These are phyloP conservation scores for Hippopotamus amphibius DNA, from an alignment of 2,113 vertebrate genomes.

Conservation along the genomic window DNA sequence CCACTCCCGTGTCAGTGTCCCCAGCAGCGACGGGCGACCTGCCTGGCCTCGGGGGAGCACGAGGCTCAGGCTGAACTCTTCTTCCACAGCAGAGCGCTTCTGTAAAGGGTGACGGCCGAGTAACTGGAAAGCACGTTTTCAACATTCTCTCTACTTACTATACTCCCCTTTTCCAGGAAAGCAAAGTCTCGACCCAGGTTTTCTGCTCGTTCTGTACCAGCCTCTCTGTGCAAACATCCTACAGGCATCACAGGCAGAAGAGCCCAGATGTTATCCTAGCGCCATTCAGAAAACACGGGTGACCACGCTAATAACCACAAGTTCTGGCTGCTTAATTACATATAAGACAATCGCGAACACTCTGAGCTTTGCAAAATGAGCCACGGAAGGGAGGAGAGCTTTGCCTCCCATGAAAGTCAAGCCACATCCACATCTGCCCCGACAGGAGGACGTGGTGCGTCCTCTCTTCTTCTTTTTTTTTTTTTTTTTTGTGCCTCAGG, in stretches of 20 bases:
- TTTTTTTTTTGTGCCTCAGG: neutral
- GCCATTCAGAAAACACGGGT: neutral
- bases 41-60: conserved; percentile 57
- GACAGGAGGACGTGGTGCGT: rapidly evolving
- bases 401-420: rapidly evolving
- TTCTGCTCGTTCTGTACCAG: neutral
- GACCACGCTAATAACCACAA: neutral
- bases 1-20: conserved; percentile 26
- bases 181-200: neutral
- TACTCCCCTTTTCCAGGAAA: neutral
- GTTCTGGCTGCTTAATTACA: neutral
- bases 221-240: neutral
- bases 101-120: conserved; percentile 19
- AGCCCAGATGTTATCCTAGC: rapidly evolving
- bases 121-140: conserved; percentile 52
- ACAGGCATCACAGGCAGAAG: neutral
- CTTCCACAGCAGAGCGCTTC: conserved; percentile 38
- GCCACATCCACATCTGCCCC: neutral
- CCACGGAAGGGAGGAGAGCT: neutral
- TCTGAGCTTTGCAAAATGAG: neutral
- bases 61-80: conserved; percentile 38
- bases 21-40: conserved; percentile 46
- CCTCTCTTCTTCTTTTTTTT: too few relatives aligned
- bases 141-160: neutral
- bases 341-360: neutral